Percentiles rank a stretch among this genome's conserved stretches.
phyloP scores from a whole-genome alignment of 2,797 vertebrate species.

The Leptatherina wallacei region DNA sequence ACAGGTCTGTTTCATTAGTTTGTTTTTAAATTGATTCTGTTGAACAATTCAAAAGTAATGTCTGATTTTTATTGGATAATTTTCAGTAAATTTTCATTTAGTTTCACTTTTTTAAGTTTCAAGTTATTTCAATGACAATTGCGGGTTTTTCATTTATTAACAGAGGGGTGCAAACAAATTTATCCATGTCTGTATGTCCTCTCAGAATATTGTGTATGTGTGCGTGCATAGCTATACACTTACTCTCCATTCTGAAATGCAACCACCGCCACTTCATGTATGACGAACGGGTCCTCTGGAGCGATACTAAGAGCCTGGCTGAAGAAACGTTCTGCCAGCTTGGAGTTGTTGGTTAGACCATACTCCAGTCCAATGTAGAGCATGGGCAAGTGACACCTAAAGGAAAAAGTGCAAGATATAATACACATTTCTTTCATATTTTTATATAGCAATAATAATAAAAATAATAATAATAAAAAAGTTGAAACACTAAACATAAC shows the following conservation, averaged over 20 bases:
- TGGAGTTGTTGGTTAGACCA: constrained; percentile 98
- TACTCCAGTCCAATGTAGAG: constrained; percentile 98
- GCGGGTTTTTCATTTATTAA: too few species aligned
- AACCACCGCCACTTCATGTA: constrained; percentile 98
- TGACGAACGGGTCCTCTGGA: constrained; percentile 97
- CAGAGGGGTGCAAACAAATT: too few species aligned
- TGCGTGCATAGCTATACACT: constrained; percentile 68
- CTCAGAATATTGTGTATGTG: neutral
- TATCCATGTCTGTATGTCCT: too few species aligned
- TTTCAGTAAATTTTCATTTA: too few species aligned
- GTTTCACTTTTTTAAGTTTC: too few species aligned
- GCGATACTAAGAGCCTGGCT: constrained; percentile 97
- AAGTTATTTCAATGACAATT: too few species aligned
- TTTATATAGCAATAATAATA: too few species aligned
- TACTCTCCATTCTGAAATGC: constrained; percentile 99
- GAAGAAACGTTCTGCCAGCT: constrained; percentile 97
- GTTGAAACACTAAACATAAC: too few species aligned
- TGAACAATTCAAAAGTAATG: neutral
- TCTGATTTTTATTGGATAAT: too few species aligned
- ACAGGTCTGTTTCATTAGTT: neutral
- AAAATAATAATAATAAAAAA: too few species aligned
- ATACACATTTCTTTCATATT: neutral
- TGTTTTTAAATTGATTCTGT: neutral
- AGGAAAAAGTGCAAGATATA: constrained; percentile 21
- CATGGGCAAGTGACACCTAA: constrained; percentile 97